Evolutionary conservation across 1,140 invertebrate genomes (phyloP), one percentile per base, ranked within the genome.

Genomic region (Oppia nitens): DNA sequence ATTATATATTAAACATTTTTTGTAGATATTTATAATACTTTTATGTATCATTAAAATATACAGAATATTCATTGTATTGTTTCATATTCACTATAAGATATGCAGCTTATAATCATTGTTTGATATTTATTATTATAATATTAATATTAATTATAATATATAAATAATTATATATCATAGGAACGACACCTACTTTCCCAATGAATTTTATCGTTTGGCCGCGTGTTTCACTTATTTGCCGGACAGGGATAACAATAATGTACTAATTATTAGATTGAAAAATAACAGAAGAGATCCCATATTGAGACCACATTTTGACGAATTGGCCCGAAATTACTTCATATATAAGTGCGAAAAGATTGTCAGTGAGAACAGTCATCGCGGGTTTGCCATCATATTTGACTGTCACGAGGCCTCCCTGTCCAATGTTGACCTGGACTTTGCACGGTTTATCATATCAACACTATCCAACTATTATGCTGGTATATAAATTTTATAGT

Each of bases 351-450:
- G 47, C 12, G 56, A 57, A 24, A 20, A 52, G 47, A 57, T 57
- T 57, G 56, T 57, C 21, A 23, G 26, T 17, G n/a, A 49, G 21
- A 24, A 57, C 40, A 45, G 45, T 6, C 47, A 57, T n/a, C 47
- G 25, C 12, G 56, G 56, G 4, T 57, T 57, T 40, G 56, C 26
- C n/a, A 21, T 57, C 12, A 57, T 57, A 6, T 57, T 57, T 24
- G 56, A 57, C 32, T 57, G 56, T 24, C 47, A 48, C 11, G 21
- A 52, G 27, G 56, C 56, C n/a, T 57, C 56, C 20, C 25, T 57
- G 12, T 57, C 56, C 11, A 57, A 57, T 57, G 56, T 57, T 14
- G 56, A 57, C 26, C 51, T 57, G n/a, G 56, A 57, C 40, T 48
- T 57, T 24, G 56, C 56, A n/a, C 40, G 56, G n/a, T 57, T 57